Conservation (phyloP, 2,113 vertebrate genomes). For the Nansenia antarctica region DNA sequence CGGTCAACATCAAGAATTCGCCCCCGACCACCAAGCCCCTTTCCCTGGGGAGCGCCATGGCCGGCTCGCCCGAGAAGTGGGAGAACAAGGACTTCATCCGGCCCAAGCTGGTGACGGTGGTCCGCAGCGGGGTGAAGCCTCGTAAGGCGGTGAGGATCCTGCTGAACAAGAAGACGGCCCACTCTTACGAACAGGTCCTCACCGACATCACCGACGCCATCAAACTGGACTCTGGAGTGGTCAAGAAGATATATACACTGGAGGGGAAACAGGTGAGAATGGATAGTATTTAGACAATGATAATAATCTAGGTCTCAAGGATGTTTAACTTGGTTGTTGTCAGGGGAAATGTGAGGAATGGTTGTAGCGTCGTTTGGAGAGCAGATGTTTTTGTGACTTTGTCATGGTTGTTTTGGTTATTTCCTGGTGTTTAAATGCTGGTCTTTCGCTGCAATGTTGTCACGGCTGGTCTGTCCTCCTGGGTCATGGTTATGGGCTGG, state of each 20-base stretch:
- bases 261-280: conserved; percentile 94
- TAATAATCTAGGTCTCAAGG: too few species aligned
- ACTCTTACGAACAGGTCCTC: conserved; percentile 97
- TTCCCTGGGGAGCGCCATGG: conserved; percentile 84
- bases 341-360: too few species aligned
- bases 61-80: conserved; percentile 77
- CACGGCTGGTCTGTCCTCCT: too few species aligned
- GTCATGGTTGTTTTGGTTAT: neutral
- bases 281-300: too few species aligned
- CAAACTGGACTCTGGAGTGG: conserved; percentile 95
- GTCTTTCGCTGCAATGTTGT: too few species aligned
- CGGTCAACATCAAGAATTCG: conserved; percentile 92
- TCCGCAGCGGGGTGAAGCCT: conserved; percentile 94
- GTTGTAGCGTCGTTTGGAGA: too few species aligned
- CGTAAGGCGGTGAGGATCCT: conserved; percentile 93
- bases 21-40: conserved; percentile 75
- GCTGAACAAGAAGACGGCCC: conserved; percentile 97
- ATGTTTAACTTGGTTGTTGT: too few species aligned
- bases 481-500: too few species aligned
- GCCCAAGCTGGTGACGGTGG: conserved; percentile 95
- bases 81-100: conserved; percentile 96
- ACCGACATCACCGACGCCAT: conserved; percentile 96
- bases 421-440: neutral
- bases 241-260: conserved; percentile 94
- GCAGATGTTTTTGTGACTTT: too few species aligned